Evolutionary conservation across 2,888 invertebrate species (phyloP).

Genomic region (Dynastes grantii): DNA sequence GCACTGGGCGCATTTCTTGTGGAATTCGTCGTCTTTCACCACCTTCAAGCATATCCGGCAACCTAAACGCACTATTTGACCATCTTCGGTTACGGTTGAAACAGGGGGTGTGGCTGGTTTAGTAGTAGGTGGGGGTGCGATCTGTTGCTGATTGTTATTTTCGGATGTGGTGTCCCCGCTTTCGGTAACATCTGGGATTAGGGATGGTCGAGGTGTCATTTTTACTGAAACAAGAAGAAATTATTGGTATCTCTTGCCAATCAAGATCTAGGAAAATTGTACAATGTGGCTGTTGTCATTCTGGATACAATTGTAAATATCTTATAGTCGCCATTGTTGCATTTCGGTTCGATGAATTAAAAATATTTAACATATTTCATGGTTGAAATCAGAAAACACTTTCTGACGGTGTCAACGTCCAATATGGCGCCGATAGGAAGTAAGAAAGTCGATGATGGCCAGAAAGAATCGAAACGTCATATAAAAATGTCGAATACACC

Average conservation of each 20-base stretch:
- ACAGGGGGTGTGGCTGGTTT: constrained; percentile 68
- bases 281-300: no score
- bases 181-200: constrained; percentile 72
- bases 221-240: constrained; percentile 73
- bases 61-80: constrained; percentile 83
- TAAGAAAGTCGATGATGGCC: no score
- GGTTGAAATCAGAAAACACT: no score
- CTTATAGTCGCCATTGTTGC: no score
- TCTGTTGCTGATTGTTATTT: constrained; percentile 62
- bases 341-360: no score
- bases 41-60: constrained; percentile 91
- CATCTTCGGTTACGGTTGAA: constrained; percentile 77
- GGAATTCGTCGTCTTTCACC: constrained; percentile 90
- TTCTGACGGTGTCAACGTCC: no score
- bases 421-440: no score
- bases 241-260: neutral
- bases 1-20: constrained; percentile 91
- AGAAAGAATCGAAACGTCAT: no score
- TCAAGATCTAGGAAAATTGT: no score
- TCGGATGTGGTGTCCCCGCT: constrained; percentile 67
- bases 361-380: no score
- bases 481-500: no score
- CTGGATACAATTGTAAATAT: no score
- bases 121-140: constrained; percentile 60
- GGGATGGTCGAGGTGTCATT: constrained; percentile 79